Conservation (phyloP, 2,797 vertebrate species). For the Chloroceryle inda region DNA sequence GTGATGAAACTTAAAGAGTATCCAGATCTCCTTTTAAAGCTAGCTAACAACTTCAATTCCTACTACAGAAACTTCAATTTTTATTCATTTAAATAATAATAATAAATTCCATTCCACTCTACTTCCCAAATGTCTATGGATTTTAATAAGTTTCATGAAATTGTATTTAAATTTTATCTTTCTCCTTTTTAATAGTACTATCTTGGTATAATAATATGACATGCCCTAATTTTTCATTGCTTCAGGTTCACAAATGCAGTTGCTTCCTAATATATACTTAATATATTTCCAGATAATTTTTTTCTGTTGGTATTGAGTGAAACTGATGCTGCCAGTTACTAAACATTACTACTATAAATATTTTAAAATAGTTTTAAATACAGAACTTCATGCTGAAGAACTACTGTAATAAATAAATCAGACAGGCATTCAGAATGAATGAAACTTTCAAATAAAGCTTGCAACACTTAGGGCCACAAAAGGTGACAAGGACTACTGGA, state of each 20-base stretch:
- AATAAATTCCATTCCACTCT: background rate
- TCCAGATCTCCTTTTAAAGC: background rate
- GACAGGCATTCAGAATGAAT: background rate
- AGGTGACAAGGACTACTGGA: background rate
- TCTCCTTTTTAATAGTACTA: background rate
- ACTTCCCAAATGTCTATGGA: background rate
- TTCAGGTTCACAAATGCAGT: background rate
- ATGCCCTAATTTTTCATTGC: background rate
- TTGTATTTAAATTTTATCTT: background rate
- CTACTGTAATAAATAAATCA: constrained; percentile 3
- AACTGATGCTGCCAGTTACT: background rate
- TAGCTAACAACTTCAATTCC: background rate
- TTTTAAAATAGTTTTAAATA: background rate
- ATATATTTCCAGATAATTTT: background rate
- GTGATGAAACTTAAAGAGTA: background rate
- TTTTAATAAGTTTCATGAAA: background rate
- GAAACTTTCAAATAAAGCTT: background rate
- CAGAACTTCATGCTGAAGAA: background rate
- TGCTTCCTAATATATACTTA: background rate
- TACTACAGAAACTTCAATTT: background rate
- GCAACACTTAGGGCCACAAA: background rate
- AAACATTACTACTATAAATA: background rate
- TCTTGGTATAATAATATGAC: background rate
- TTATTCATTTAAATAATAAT: background rate
- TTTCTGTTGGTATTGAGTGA: background rate